Conservation (phyloP, 2,113 vertebrate species). For the Pachyramphus minor region DNA sequence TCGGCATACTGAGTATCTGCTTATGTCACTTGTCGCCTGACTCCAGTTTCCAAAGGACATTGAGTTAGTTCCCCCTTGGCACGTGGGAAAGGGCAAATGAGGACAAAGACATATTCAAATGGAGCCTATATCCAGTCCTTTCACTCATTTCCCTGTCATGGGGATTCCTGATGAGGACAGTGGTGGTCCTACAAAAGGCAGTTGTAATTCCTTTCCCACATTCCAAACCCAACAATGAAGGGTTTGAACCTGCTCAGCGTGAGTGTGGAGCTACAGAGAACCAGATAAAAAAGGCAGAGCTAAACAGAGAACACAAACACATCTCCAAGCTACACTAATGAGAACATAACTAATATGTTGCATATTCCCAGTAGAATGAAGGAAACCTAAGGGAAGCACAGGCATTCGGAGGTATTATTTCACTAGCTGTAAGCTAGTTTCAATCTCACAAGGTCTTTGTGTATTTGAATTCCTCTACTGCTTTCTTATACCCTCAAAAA, state of each 20-base stretch:
- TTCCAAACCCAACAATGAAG: background rate
- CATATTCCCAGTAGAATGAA: background rate
- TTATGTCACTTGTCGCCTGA: background rate
- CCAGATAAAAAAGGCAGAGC: background rate
- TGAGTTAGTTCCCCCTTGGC: background rate
- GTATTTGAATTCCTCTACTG: background rate
- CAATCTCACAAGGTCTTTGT: background rate
- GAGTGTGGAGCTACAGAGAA: background rate
- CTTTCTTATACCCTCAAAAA: background rate
- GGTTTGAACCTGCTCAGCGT: background rate
- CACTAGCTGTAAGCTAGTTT: background rate
- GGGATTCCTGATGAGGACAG: background rate
- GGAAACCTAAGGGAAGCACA: background rate
- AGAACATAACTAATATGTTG: conserved; percentile 34
- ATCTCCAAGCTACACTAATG: background rate
- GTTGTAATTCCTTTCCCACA: background rate
- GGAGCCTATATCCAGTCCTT: background rate
- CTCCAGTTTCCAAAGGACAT: background rate
- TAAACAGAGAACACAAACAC: conserved; percentile 16
- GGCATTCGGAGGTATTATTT: background rate
- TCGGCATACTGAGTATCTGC: background rate
- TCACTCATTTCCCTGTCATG: background rate
- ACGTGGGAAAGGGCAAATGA: background rate
- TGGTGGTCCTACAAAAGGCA: background rate
- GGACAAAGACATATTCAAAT: background rate